These are phyloP conservation scores for Galemys pyrenaicus DNA, from an alignment of 2,113 vertebrate genomes.

Conservation along the genomic window DNA sequence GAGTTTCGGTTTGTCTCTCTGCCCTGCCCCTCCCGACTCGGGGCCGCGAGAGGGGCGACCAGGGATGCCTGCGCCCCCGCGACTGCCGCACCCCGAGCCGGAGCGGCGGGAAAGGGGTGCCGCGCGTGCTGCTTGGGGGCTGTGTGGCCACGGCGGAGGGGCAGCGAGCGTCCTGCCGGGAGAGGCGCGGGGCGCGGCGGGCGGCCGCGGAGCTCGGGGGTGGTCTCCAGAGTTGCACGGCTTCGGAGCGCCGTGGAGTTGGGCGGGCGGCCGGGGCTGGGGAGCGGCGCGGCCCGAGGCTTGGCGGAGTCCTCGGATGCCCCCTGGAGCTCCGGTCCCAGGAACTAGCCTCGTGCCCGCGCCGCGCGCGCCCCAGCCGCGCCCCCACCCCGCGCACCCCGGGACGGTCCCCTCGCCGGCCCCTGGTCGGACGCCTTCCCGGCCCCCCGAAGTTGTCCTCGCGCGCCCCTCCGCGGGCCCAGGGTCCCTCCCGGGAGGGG, in stretches of 20 bases:
- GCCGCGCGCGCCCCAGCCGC: conserved; percentile 30
- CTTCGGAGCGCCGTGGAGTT: not conserved
- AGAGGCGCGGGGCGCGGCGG: not conserved
- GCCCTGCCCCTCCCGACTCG: not conserved
- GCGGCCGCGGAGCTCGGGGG: not conserved
- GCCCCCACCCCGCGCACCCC: not conserved
- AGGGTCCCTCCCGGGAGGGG: not conserved
- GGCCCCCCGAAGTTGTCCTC: conserved; percentile 37
- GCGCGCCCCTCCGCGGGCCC: not conserved
- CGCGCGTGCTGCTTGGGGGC: not conserved
- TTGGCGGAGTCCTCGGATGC: conserved; percentile 72
- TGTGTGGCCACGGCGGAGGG: not conserved
- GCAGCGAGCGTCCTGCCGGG: not conserved
- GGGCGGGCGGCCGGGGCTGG: conserved; percentile 15
- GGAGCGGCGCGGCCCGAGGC: not conserved
- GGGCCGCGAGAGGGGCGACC: too few relatives aligned
- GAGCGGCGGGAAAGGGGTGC: not conserved
- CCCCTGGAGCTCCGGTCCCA: conserved; percentile 63
- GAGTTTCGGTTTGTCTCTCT: conserved; percentile 69
- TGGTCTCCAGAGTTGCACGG: conserved; percentile 23
- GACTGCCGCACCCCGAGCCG: not conserved
- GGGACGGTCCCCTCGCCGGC: rapidly evolving
- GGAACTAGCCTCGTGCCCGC: conserved; percentile 37
- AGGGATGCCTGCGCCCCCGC: not conserved
- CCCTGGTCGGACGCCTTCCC: not conserved